phyloP scores from a whole-genome alignment of 2,113 vertebrate genomes.

The Nycticebus coucang region DNA sequence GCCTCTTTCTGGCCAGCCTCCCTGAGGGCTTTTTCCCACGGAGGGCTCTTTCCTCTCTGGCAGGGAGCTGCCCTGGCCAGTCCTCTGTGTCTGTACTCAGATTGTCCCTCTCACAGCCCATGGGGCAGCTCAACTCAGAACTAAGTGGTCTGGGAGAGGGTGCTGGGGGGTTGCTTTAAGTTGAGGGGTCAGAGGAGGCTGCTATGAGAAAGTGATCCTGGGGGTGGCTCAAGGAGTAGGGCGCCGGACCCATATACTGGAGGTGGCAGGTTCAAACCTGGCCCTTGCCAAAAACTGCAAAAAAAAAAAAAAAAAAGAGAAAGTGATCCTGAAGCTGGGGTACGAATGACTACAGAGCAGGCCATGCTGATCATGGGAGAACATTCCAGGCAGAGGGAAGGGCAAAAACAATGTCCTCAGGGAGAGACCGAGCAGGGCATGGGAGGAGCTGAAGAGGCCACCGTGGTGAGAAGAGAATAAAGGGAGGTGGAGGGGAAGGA shows the following conservation, averaged over 20 bases:
- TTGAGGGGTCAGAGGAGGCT: not conserved
- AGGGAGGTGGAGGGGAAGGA: accelerated
- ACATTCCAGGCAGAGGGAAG: not conserved
- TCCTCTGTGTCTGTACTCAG: not conserved
- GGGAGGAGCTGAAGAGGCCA: accelerated
- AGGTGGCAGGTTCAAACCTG: too few species aligned
- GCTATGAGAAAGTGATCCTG: accelerated
- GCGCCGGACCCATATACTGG: too few species aligned
- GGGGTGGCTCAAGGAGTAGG: too few species aligned
- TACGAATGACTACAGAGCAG: not conserved
- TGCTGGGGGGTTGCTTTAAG: not conserved
- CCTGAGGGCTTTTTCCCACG: not conserved
- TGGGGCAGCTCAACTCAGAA: not conserved
- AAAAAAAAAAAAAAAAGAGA: too few species aligned
- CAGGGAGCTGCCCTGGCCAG: accelerated
- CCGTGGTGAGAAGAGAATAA: not conserved
- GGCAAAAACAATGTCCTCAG: not conserved
- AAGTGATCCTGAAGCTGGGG: not conserved
- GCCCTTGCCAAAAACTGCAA: too few species aligned
- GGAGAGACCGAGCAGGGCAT: not conserved
- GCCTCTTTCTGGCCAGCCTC: not conserved
- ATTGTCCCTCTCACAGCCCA: not conserved
- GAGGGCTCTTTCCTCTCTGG: too few species aligned
- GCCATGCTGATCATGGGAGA: not conserved
- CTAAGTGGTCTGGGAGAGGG: not conserved